Conservation (phyloP, 2,888 invertebrate species). For the Slavum lentiscoides region DNA sequence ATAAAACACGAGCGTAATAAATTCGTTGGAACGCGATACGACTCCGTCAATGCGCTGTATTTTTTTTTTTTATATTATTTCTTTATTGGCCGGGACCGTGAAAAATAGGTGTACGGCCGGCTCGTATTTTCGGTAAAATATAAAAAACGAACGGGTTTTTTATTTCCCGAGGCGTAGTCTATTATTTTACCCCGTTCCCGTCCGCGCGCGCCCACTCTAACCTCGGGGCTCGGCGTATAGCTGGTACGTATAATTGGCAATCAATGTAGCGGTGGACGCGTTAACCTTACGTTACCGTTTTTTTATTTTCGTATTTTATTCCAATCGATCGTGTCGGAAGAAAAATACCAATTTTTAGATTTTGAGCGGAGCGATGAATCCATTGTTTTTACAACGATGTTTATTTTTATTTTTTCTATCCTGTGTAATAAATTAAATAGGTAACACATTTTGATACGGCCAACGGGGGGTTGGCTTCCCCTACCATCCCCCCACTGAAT, state of each 20-base stretch:
- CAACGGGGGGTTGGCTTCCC: too few relatives aligned
- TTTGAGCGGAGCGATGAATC: too few relatives aligned
- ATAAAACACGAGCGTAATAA: background rate
- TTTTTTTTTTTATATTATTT: background rate
- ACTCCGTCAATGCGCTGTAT: background rate
- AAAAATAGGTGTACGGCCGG: constrained; percentile 7
- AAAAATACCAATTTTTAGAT: too few relatives aligned
- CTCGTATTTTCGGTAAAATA: background rate
- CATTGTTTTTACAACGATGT: too few relatives aligned
- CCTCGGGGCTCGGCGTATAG: background rate
- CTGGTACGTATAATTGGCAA: constrained; percentile 2
- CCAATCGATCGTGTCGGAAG: background rate
- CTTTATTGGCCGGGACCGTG: background rate
- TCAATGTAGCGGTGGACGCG: background rate
- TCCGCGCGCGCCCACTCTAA: background rate
- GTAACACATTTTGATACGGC: too few relatives aligned
- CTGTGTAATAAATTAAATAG: too few relatives aligned
- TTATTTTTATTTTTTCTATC: too few relatives aligned
- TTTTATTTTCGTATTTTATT: background rate
- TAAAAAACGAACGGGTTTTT: constrained; percentile 14
- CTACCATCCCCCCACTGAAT: too few relatives aligned
- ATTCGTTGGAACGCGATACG: constrained; percentile 12
- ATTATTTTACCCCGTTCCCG: background rate
- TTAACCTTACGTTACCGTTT: background rate
- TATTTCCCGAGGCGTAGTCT: background rate